Conservation (phyloP, 2,113 vertebrate species). For the Proterorhinus semilunaris region DNA sequence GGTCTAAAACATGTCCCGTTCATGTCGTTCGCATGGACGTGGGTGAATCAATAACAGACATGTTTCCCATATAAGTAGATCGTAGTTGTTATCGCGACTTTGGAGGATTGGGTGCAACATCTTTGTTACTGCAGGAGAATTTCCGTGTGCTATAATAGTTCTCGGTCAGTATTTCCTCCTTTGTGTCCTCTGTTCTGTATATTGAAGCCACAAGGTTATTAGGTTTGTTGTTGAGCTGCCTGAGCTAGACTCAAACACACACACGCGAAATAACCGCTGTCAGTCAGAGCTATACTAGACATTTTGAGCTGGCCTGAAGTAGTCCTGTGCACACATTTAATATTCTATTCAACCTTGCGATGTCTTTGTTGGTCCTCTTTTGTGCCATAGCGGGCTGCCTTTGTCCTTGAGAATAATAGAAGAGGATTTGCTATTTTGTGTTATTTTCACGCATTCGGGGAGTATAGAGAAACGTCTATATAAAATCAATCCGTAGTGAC, state of each 20-base stretch:
- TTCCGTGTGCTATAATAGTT: not conserved
- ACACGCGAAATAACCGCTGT: not conserved
- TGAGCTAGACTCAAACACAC: not conserved
- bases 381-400: constrained; percentile 24
- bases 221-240: not conserved
- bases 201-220: not conserved
- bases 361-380: constrained; percentile 24
- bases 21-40: not conserved
- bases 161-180: too few relatives aligned
- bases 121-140: not conserved
- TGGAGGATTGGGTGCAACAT: too few relatives aligned
- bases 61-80: not conserved
- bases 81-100: not conserved
- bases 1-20: not conserved
- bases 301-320: not conserved
- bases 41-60: constrained; percentile 1
- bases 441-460: constrained; percentile 46
- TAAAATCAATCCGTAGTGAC: constrained; percentile 56
- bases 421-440: constrained; percentile 42
- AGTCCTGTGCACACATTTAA: constrained; percentile 12
- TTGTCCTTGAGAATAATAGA: constrained; percentile 54
- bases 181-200: too few relatives aligned
- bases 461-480: constrained; percentile 38
- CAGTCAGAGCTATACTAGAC: not conserved
- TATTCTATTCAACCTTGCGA: constrained; percentile 11